Percentiles rank a stretch among this genome's conserved stretches.
Conservation (phyloP, 1,140 invertebrate species). For the Bicyclus anynana region DNA sequence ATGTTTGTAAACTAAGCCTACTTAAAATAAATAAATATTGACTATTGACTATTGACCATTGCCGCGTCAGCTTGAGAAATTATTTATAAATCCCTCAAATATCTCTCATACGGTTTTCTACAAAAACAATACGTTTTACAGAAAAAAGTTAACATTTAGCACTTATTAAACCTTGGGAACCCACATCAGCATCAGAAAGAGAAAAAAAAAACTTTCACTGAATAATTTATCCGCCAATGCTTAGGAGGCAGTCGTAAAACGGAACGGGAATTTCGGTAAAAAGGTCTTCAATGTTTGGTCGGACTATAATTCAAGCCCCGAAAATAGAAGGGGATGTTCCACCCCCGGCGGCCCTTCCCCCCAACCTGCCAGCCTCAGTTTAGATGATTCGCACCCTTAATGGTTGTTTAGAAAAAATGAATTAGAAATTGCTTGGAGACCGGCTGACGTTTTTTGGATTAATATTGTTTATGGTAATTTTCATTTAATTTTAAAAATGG, state of each 20-base stretch:
- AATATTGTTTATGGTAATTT: background rate
- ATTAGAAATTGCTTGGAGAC: conserved; percentile 26
- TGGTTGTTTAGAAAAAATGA: conserved; percentile 57
- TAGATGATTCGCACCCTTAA: conserved; percentile 55
- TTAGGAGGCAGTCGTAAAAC: conserved; percentile 67
- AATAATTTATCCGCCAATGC: conserved; percentile 66
- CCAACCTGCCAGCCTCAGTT: conserved; percentile 40
- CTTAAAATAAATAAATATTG: no score
- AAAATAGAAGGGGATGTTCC: conserved; percentile 65
- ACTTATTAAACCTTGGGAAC: conserved; percentile 9
- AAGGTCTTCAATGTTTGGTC: conserved; percentile 70
- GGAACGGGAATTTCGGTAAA: conserved; percentile 66
- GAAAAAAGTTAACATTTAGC: background rate
- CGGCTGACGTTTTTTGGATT: background rate
- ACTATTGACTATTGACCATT: no score
- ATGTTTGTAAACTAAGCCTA: no score
- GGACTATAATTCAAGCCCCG: conserved; percentile 67
- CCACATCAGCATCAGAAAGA: conserved; percentile 10
- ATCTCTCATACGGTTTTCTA: no score
- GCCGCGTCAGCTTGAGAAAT: no score
- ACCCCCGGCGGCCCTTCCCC: conserved; percentile 28
- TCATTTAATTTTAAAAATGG: no score
- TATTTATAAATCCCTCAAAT: no score
- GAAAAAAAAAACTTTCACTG: conserved; percentile 45
- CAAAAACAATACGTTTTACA: background rate